Conservation (phyloP, 2,888 invertebrate genomes). For the Hipparchia sbordonii region DNA sequence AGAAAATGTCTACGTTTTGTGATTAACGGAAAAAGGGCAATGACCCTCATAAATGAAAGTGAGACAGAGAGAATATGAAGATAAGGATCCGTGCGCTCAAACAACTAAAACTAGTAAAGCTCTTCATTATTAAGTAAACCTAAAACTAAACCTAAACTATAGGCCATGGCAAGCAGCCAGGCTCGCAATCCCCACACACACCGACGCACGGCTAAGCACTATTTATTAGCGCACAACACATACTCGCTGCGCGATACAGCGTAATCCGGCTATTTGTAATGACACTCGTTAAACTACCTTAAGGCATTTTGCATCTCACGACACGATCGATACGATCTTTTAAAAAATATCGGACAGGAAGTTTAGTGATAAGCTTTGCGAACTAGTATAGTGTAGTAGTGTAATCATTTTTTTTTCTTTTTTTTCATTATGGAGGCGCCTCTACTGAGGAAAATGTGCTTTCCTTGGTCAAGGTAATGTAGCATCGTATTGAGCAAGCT, state of each 20-base stretch:
- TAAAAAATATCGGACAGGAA: too few species aligned
- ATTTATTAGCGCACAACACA: constrained; percentile 40
- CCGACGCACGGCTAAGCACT: constrained; percentile 37
- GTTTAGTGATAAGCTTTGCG: too few species aligned
- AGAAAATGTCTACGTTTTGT: too few species aligned
- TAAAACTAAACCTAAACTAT: constrained; percentile 23
- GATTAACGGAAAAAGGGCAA: too few species aligned
- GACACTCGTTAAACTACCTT: constrained; percentile 42
- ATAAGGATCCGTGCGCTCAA: background rate
- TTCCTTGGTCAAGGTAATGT: too few species aligned
- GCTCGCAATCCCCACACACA: constrained; percentile 16
- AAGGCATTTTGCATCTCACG: constrained; percentile 14
- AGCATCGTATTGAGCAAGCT: too few species aligned
- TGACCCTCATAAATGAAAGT: too few species aligned
- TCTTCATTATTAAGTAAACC: constrained; percentile 19
- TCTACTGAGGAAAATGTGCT: too few species aligned
- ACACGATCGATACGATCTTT: background rate
- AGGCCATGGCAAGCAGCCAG: constrained; percentile 25
- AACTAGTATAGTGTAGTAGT: too few species aligned
- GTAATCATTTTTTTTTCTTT: too few species aligned
- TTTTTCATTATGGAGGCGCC: too few species aligned
- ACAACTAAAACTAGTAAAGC: constrained; percentile 10
- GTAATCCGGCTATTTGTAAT: constrained; percentile 44
- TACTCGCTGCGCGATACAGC: constrained; percentile 39
- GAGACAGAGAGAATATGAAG: background rate